Percentiles rank a stretch among this genome's conserved stretches.
Evolutionary conservation across 2,113 vertebrate species (phyloP).

Genomic region (Geococcyx californianus): DNA sequence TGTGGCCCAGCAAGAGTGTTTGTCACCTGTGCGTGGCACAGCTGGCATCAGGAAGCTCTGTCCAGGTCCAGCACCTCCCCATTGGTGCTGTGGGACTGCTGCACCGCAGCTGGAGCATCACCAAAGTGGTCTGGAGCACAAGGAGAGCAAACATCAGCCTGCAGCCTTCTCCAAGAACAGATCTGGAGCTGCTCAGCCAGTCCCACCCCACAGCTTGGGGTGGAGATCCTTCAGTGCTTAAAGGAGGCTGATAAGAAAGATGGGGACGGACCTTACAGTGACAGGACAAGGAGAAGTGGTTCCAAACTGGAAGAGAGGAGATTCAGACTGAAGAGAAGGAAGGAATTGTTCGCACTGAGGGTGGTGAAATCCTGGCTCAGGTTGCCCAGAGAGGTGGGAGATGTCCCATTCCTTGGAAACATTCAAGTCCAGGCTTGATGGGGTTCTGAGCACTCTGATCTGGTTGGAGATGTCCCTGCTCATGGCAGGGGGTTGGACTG

Average conservation of each 20-base stretch:
- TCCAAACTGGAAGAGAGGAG: no score
- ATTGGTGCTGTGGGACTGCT: no score
- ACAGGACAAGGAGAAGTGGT: no score
- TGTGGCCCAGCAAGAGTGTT: not conserved
- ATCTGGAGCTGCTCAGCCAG: no score
- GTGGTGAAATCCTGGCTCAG: rapidly evolving
- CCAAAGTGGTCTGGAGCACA: not conserved
- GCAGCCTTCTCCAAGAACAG: not conserved
- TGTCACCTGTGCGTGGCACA: rapidly evolving
- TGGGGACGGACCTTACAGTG: no score
- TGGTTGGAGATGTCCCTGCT: not conserved
- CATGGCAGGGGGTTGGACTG: not conserved
- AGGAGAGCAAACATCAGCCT: not conserved
- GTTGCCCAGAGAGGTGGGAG: not conserved
- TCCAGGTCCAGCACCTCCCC: not conserved
- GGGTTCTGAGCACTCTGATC: not conserved
- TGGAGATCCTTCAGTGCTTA: not conserved
- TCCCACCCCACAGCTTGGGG: no score
- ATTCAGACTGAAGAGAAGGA: not conserved
- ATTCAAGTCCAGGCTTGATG: rapidly evolving
- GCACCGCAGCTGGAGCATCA: not conserved
- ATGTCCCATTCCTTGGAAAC: not conserved
- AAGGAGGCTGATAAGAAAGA: no score
- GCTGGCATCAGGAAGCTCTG: not conserved
- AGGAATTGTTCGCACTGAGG: rapidly evolving